phyloP scores from a whole-genome alignment of 2,888 invertebrate species.

The Itoplectis maculator region DNA sequence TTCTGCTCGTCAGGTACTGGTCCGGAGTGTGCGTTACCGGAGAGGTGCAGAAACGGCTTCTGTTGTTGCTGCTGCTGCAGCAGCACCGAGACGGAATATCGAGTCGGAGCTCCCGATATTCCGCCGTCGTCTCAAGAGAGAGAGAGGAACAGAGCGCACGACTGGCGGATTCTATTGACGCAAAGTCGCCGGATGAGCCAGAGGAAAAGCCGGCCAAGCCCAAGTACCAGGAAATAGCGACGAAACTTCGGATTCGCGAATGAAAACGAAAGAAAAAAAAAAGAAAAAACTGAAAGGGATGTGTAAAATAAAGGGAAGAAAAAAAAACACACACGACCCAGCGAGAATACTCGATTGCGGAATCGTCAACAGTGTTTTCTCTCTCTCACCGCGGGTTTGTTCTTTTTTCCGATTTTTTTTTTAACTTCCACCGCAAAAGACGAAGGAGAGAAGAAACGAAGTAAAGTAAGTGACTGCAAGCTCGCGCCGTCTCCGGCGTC shows the following conservation, averaged over 20 bases:
- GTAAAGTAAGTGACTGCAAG: constrained; percentile 45
- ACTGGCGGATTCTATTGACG: constrained; percentile 28
- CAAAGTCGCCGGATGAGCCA: background rate
- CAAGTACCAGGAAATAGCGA: constrained; percentile 5
- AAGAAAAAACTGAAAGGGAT: constrained; percentile 7
- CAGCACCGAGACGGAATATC: too few species aligned
- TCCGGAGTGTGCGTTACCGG: background rate
- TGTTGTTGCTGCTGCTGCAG: background rate
- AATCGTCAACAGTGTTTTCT: constrained; percentile 47
- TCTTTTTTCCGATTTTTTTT: too few species aligned
- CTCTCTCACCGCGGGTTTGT: background rate
- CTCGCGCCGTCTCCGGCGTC: constrained; percentile 12
- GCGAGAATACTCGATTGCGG: constrained; percentile 34
- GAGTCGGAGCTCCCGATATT: background rate
- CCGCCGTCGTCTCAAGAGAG: background rate
- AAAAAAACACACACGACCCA: constrained; percentile 5
- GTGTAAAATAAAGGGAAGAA: constrained; percentile 10
- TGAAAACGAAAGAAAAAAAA: background rate
- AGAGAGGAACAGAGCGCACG: too few species aligned
- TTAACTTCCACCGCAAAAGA: constrained; percentile 18
- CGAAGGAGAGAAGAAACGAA: constrained; percentile 34
- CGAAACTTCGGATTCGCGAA: constrained; percentile 6
- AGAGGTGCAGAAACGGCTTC: background rate
- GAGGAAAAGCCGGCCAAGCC: constrained; percentile 10
- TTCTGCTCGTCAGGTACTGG: background rate